Evolutionary conservation across 2,113 vertebrate genomes (phyloP), one percentile per base, ranked within the genome.

Genomic region (Mirounga angustirostris): DNA sequence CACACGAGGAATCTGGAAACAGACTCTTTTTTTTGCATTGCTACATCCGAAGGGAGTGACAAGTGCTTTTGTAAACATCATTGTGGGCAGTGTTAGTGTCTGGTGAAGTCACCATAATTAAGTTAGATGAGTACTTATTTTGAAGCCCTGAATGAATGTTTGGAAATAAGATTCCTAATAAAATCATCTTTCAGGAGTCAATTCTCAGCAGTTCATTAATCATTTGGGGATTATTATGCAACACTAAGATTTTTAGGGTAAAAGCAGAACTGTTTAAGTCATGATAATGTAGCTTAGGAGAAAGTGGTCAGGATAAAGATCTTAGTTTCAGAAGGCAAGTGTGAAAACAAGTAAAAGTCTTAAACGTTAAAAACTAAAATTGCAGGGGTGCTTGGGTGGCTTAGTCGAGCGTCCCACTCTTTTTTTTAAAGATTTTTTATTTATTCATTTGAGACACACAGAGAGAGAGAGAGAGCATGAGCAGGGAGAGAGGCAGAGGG

Each of bases 191-290:
- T 54, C 88, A 9, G 46, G 93, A 94, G 93, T 97, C 97, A 92
- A 95, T 96, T 92, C 89, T 95, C 95, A 98, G 96, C 91, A 96
- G 96, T 94, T 97, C 69, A 71, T 97, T 97, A 95, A 98, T 98
- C 95, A 98, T 87, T 76, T 88, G 97, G 95, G 92, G 80, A 67
- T 98, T 98, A 95, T 97, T 83, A 21, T 67, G 86, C 76, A 78
- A 54, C 40, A 33, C n/a, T 90, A 86, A 91, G 67, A 46, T 94
- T 84, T 82, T 89, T 67, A 58, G 89, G 89, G 36, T 93, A 96
- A 96, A 97, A 97, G 95, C 85, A 89, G 97, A 97, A 94, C 88
- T 96, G 54, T 87, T 36, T n/a, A 87, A 74, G 63, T 90, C 71
- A 28, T 71, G 59, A 69, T 94, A 85, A 74, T 92, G 78, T 56